Base-by-base conservation (phyloP, 23 tunicate genomes). In the Trididemnum miniatum region DNA sequence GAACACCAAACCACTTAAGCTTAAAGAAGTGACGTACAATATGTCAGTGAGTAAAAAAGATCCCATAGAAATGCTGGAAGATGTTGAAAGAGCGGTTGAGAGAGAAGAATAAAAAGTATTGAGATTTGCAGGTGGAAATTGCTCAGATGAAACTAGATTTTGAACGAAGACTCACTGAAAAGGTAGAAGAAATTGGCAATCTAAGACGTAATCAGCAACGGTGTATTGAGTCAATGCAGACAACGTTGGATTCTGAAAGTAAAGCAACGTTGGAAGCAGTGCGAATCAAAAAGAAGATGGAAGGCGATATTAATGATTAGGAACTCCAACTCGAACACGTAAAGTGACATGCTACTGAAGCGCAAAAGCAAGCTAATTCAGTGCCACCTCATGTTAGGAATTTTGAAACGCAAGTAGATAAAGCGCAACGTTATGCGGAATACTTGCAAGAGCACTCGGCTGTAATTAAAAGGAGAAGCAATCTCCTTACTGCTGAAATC, bases 301-400 rank as follows among this genome's bases (percentile, higher is more conserved):
- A 91, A 62, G 91, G 97, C 24, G 97, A 91, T 51, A 90, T 91
- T 31, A 85, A 86, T 30, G 97, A 91, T 37, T 80, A 86, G 35
- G 97, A 91, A 50, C 86, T 91, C 60, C 96, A 90, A 40, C 83
- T 89, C 52, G 94, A 88, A 24, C 94, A 89, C 54, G 88, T 84
- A 54, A 89, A 71, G 75, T 50, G 94, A 63, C 95, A 90, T 80
- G 84, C 84, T 2, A 35, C 82, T 63, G 95, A 90, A 78, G 84
- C 94, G 15, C 94, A 89, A 54, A 89, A 89, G 31, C 20, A 83
- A 65, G 91, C 57, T 23, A 86, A 86, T 34, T 59, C 91, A 40
- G 71, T 74, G 1, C 91, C 80, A 71, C 80, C 85, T n/a, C 91
- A 86, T 38, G 44, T 86, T 51, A 86, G 76, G 88, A 87, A 88